phyloP scores from a whole-genome alignment of 92 coral and sea anemone genomes.

The Phenganax stokvisi region DNA sequence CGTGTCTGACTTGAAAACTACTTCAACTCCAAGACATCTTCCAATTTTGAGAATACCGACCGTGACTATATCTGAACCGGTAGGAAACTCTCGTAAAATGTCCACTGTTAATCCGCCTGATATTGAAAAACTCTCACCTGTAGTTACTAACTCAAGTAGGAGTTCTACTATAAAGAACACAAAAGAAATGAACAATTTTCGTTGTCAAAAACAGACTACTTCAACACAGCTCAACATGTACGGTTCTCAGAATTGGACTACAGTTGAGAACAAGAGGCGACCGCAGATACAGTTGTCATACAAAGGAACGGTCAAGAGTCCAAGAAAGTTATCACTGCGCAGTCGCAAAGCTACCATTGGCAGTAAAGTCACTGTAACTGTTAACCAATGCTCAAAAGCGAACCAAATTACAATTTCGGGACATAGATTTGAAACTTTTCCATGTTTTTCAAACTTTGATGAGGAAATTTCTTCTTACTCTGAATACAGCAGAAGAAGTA shows the following conservation, averaged over 20 bases:
- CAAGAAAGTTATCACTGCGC: background rate
- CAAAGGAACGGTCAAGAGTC: background rate
- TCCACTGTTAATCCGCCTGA: slow-evolving; percentile 24
- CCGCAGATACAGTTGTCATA: slow-evolving; percentile 6
- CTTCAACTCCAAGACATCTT: background rate
- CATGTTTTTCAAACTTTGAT: slow-evolving; percentile 18
- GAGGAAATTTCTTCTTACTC: background rate
- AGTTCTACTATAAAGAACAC: background rate
- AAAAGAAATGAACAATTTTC: background rate
- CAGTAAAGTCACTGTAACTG: slow-evolving; percentile 6
- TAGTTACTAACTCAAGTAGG: background rate
- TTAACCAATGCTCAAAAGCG: background rate
- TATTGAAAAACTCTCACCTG: background rate
- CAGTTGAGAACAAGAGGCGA: background rate
- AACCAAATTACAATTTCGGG: background rate
- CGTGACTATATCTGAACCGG: slow-evolving; percentile 10
- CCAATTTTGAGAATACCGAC: background rate
- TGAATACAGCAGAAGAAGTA: background rate
- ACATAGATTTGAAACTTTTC: background rate
- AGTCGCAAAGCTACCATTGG: background rate
- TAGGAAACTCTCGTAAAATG: slow-evolving; percentile 17
- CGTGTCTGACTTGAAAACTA: background rate
- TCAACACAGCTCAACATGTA: slow-evolving; percentile 17
- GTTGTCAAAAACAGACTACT: background rate
- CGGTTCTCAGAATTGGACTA: slow-evolving; percentile 2